Evolutionary conservation across 2,113 vertebrate species (phyloP).

Genomic region (Callocephalon fimbriatum): DNA sequence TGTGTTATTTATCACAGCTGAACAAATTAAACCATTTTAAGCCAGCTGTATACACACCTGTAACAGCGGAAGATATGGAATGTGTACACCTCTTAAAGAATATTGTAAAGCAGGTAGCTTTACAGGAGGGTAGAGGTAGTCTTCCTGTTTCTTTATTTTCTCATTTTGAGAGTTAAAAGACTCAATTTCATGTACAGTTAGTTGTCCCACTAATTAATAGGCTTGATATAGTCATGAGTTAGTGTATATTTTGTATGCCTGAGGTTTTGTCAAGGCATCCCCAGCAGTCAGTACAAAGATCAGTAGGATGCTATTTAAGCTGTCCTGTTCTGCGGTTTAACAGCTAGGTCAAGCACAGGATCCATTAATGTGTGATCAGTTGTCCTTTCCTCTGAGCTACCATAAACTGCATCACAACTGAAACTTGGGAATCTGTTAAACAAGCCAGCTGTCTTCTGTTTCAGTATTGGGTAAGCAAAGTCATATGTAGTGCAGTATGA

Average conservation of each 20-base stretch:
- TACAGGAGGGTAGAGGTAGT: background rate
- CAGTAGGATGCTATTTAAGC: background rate
- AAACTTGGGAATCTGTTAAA: background rate
- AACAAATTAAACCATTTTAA: background rate
- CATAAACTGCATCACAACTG: background rate
- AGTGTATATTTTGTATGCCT: background rate
- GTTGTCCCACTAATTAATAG: background rate
- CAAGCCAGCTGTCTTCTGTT: background rate
- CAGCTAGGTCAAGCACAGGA: background rate
- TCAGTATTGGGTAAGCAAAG: background rate
- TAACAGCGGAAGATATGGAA: background rate
- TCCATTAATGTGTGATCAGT: background rate
- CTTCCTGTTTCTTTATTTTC: background rate
- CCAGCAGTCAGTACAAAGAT: background rate
- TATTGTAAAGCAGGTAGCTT: background rate
- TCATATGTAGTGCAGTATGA: background rate
- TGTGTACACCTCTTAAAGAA: background rate
- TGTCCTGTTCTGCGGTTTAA: background rate
- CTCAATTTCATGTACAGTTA: background rate
- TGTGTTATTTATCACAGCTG: background rate
- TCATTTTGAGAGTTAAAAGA: background rate
- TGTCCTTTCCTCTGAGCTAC: background rate
- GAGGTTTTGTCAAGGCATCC: background rate
- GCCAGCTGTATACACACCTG: background rate
- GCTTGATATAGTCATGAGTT: background rate